Evolutionary conservation across 2,888 invertebrate species (phyloP), one percentile per base, ranked within the genome.

Genomic region (Onchidella celtica): DNA sequence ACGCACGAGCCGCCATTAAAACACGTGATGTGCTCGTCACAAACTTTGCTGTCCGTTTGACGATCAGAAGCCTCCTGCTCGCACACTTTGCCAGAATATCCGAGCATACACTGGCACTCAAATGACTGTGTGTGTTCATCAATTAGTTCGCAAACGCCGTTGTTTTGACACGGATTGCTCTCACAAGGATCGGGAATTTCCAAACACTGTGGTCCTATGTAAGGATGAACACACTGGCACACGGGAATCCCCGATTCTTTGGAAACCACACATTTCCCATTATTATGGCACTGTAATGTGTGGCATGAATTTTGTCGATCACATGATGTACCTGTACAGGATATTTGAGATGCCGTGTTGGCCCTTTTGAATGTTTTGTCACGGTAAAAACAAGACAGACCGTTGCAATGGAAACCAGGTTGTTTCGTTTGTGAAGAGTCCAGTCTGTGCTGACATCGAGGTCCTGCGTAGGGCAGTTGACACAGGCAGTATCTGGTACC

Each of bases 401-500:
- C 21, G 21, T 40, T 17, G 38, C 63, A 63, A 3, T 11, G 17
- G 2, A 38, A 0, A n/a, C 6, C 24, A 32, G 72, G 29, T 14
- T n/a, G 24, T 9, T 40, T 36, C 2, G 27, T 55, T 6, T 21
- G 3, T 17, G 2, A 21, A n/a, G 27, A 2, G 6, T 4, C 11
- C 27, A 32, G 17, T n/a, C 65, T 65, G 65, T 75, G 75, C 24
- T 75, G 75, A 40, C 75, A 75, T 0, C 75, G 38, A 9, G 65
- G 32, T 47, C 75, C 75, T 6, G 75, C 32, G 32, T 47, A 65
- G 27, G 27, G 32, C 4, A 17, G n/a, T 47, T 29, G 47, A 65
- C 75, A 75, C 0, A 65, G 65, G 55, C 75, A 75, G 47, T 75
- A 75, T n/a, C 75, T 63, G 17, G 65, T 65, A 2, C 75, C 65